Conservation (phyloP, 2,113 vertebrate genomes). For the Ellobius talpinus region DNA sequence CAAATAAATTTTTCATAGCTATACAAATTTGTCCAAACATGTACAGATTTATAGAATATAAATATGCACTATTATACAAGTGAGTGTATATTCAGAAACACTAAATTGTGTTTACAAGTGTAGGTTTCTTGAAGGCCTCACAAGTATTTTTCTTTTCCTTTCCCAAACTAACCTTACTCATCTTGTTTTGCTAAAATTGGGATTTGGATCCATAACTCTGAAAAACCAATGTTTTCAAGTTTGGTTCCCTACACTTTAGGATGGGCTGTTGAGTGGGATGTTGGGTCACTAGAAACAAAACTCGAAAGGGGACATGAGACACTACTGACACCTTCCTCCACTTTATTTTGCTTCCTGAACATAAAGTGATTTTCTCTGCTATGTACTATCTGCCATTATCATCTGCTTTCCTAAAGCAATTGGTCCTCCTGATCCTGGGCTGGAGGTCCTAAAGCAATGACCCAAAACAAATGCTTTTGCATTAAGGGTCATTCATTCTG, state of each 20-base stretch:
- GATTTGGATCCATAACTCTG: background rate
- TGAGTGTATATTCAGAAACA: background rate
- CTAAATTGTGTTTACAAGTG: too few relatives aligned
- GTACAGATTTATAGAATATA: background rate
- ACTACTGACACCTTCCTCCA: background rate
- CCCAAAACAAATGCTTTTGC: too few relatives aligned
- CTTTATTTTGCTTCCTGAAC: background rate
- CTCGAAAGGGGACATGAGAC: fast-evolving
- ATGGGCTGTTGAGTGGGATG: background rate
- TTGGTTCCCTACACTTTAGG: background rate
- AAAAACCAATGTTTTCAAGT: background rate
- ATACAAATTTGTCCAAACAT: background rate
- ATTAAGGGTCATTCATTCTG: background rate
- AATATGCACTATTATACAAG: background rate
- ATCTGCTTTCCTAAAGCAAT: too few relatives aligned
- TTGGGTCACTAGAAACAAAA: background rate
- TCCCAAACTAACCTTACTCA: background rate
- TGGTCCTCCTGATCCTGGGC: too few relatives aligned
- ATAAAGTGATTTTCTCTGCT: too few relatives aligned
- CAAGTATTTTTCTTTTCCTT: background rate
- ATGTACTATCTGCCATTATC: background rate
- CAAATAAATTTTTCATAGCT: background rate
- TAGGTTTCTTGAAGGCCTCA: background rate
- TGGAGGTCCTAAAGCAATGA: background rate
- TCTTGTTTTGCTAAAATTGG: background rate